These are phyloP conservation scores for Lathronympha strigana DNA, from an alignment of 2,888 invertebrate species.

Conservation along the genomic window DNA sequence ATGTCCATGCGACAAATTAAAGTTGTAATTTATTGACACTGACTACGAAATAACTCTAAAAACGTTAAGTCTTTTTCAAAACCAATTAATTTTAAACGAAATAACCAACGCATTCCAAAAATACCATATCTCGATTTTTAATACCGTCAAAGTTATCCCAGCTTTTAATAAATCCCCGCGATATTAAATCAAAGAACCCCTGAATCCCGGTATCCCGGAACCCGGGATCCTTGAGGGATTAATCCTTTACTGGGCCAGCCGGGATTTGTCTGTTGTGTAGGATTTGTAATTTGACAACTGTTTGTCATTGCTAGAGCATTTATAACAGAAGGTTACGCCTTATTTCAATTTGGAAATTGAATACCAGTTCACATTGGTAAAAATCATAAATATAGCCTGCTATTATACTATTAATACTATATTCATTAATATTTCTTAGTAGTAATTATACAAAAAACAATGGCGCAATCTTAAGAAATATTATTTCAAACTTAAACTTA, in stretches of 20 bases:
- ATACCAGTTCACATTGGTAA: no score
- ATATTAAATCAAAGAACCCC: constrained; percentile 37
- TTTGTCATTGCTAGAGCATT: constrained; percentile 9
- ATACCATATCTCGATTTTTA: constrained; percentile 18
- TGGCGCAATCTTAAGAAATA: no score
- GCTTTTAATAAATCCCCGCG: constrained; percentile 39
- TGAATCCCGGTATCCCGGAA: constrained; percentile 15
- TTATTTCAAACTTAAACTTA: no score
- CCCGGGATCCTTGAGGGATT: constrained; percentile 24
- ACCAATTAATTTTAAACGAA: neutral
- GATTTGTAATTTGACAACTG: constrained; percentile 23
- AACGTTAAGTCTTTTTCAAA: no score
- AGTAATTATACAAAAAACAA: no score
- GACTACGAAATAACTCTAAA: no score
- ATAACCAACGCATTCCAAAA: neutral
- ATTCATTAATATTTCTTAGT: no score
- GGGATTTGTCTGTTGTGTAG: neutral
- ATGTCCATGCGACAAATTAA: no score
- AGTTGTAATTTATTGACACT: no score
- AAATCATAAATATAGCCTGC: no score
- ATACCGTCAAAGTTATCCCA: constrained; percentile 38
- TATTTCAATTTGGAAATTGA: neutral
- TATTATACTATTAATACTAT: no score
- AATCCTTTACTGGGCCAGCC: constrained; percentile 20
- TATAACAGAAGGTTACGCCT: neutral